Base-by-base conservation (phyloP, 2,113 vertebrate genomes). In the Cisticola juncidis region DNA sequence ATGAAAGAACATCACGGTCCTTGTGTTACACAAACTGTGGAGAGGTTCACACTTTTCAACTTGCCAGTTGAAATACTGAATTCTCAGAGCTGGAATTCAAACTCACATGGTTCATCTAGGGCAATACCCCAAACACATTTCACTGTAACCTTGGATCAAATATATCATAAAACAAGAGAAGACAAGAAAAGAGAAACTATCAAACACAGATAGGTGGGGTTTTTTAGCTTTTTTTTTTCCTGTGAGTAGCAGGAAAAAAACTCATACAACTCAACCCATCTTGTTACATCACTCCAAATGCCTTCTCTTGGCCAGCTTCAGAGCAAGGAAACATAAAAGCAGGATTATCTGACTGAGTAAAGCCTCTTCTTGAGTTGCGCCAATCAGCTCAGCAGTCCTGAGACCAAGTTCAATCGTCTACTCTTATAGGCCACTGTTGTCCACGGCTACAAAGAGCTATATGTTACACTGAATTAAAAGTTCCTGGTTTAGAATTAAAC, bases 11-110 rank as follows among this genome's bases (percentile, higher is more conserved):
- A 83, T 1, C n/a, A 31, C 8, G 54, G 69, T 25, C 2, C 25
- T 54, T 15, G 7, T 3, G 2, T 51, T 28, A 47, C 3, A 48
- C 0, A 2, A 35, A n/a, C 24, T 36, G 20, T 18, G 58, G 12
- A 44, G 31, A 76, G 7, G 42, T 35, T 53, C n/a, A 80, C 0
- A 0, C 21, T 62, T 66, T 47, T 66, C 61, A 71, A 4, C 38
- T 57, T 53, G n/a, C 31, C 81, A 53, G 7, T 16, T 64, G 44
- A 45, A 72, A 77, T 24, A 64, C 14, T 40, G 18, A 86, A 22
- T 22, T 62, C 9, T 48, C 36, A 66, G 9, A 83, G n/a, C 25
- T 70, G 51, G 23, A 72, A 83, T 24, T 28, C 69, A 14, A 83
- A 89, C 25, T 64, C 35, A 25, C 13, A 22, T 14, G 5, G 13